Base-by-base conservation (phyloP, 2,888 invertebrate genomes). In the Coleophora deauratella region DNA sequence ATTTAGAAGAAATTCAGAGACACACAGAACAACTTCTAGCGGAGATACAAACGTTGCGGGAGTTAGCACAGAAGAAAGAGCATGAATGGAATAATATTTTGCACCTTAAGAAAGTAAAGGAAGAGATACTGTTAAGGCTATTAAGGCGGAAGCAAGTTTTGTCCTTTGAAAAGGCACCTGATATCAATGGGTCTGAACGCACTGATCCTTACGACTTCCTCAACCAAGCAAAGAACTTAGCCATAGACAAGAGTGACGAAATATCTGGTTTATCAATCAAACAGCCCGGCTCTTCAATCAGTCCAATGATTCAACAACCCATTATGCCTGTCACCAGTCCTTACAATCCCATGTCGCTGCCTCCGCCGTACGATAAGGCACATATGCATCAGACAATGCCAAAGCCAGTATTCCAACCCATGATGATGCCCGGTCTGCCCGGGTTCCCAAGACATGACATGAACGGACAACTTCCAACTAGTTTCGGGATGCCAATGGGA, bases 41-140 rank as follows among this genome's bases (percentile, higher is more conserved):
- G 0, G 91, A 92, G 64, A 89, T 93, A 45, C 87, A 91, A 57
- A 90, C 91, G 0, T 73, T 95, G 45, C 87, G 91, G 49, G 92
- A 91, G 55, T 77, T 94, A 38, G 91, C 94, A 0, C 89, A 90
- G 56, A 90, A 91, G 59, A 95, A 95, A 67, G 96, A 96, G 76
- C 88, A 91, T 55, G 95, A 96, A 70, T 94, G 94, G 93, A 94
- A 95, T 66, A 91, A 93, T 45, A 91, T 96, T 40, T 70, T 95
- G 10, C 91, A 93, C 59, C 79, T 94, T 51, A 93, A 93, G 65
- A 94, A 94, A 67, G 88, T 95, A 3, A 95, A 96, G 76, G 94
- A 95, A 62, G 95, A 95, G 62, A 89, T 94, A 14, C 78, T 93
- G 38, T 76, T 92, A 7, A 84, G 95, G 50, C 74, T 95, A 30